Base-by-base conservation (phyloP, 2,113 vertebrate species). In the Ginglymostoma cirratum region DNA sequence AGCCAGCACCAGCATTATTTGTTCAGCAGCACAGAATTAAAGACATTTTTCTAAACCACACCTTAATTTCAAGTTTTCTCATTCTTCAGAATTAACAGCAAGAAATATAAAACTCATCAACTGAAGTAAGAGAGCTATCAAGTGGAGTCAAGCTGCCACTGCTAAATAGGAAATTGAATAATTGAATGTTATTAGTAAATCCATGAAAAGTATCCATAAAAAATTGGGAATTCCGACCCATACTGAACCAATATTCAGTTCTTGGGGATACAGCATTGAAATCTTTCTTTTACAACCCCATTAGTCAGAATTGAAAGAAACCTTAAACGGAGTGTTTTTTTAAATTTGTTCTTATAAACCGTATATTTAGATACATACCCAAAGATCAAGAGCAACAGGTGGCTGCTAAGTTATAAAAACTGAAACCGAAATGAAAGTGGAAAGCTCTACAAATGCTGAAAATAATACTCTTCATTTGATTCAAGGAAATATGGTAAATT, bases 321-420 rank as follows among this genome's bases (percentile, higher is more conserved):
- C 38, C 94, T 45, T 95, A 70, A 72, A 72, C 94, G 38, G 69
- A 92, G 55, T n/a, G 61, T 92, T 92, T 61, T 87, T 92, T 66
- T 66, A 45, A 45, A 66, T 92, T 66, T 92, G 55, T 92, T 92
- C 89, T 92, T 92, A 92, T 66, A 92, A 66, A 92, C 94, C 66
- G 72, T 67, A 95, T 27, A 72, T 95, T 72, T 95, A 72, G 94
- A 72, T 72, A 95, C 69, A 94, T 70, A 55, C 38, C 67, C 61
- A 72, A 95, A 95, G 94, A 95, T 95, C 69, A 72, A 95, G 94
- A 72, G 94, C 69, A 72, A 95, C 94, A 95, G 94, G 94, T 95
- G 94, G 94, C 69, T 34, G 27, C 42, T 45, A 15, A 45, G 69
- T 95, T 95, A 95, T 72, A 95, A 95, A 90, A 95, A 95, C 94